A percentile compares a stretch with the other conserved stretches of the same genome.
Conservation (phyloP, 2,888 invertebrate genomes). For the Mimachlamys varia region DNA sequence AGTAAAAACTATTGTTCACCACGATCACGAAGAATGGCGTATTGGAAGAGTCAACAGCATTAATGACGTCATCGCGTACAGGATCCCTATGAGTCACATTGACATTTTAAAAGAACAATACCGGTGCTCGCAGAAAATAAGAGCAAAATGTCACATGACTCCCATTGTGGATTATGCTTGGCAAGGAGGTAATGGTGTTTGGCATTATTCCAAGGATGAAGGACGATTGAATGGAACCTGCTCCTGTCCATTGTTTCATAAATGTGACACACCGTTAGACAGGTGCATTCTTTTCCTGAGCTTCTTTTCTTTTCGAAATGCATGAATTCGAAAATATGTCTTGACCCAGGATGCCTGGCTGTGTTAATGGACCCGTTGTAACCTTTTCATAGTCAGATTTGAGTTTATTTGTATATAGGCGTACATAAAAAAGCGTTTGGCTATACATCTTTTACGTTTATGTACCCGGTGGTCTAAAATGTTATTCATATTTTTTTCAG, state of each 20-base stretch:
- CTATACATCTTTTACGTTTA: too few species aligned
- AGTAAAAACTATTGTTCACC: slow-evolving; percentile 52
- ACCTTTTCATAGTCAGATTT: too few species aligned
- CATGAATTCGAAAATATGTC: too few species aligned
- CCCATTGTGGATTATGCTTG: background rate
- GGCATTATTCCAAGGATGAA: background rate
- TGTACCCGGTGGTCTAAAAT: too few species aligned
- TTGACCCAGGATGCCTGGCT: too few species aligned
- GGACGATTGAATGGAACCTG: background rate
- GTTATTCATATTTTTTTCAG: too few species aligned
- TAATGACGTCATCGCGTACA: background rate
- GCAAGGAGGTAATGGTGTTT: slow-evolving; percentile 1
- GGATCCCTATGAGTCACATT: background rate
- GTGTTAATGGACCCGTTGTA: too few species aligned
- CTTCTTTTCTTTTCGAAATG: too few species aligned
- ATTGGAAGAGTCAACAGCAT: background rate
- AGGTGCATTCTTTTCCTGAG: background rate
- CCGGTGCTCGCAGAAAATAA: background rate
- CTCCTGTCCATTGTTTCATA: background rate
- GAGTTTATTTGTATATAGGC: too few species aligned
- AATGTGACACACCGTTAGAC: background rate
- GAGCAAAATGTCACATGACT: background rate
- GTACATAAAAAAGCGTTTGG: too few species aligned
- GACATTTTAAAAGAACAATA: background rate
- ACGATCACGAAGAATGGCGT: slow-evolving; percentile 46